Base-by-base conservation (phyloP, 2,888 invertebrate species). In the Drosophila paucipuncta region DNA sequence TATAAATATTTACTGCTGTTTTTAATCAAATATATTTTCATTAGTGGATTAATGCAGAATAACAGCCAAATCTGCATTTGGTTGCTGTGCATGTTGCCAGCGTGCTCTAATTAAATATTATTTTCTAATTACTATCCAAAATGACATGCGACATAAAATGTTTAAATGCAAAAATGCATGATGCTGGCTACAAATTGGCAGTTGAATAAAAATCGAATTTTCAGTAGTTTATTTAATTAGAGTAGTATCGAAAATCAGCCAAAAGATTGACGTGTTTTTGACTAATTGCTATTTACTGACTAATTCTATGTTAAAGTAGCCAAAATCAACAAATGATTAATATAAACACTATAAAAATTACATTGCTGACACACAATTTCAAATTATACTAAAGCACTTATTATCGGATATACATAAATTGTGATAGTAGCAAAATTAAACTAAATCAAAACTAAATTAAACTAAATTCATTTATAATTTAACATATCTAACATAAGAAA, bases 101-200 rank as follows among this genome's bases (percentile, higher is more conserved):
- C 67, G 11, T 35, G 41, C 11, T 25, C 18, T 57, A 68, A 58
- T 67, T 67, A 58, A 58, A 67, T 35, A 67, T 53, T 68, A 68
- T 67, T 31, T 52, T 50, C 22, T 67, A 67, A 68, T 67, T 67
- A 67, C 67, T 50, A 30, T 2, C 16, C 35, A n/a, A 41, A 67
- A 52, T 52, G 41, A 67, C 18, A 43, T 30, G 55, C 35, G 68
- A 53, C 57, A 58, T 18, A n/a, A 22, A 57, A 50, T 66, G 18
- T 30, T 9, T 9, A 30, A 25, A 35, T 13, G 35, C 35, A 35
- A 31, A 57, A 13, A 16, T 22, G 22, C 6, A 7, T 10, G 30
- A n/a, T 31, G 10, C 11, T 43, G 22, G 31, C 43, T 7, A n/a
- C 11, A 58, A 43, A 58, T 58, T 43, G 10, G 11, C 25, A 25